Base-by-base conservation (phyloP, 1,140 invertebrate genomes). In the Prorops nasuta region DNA sequence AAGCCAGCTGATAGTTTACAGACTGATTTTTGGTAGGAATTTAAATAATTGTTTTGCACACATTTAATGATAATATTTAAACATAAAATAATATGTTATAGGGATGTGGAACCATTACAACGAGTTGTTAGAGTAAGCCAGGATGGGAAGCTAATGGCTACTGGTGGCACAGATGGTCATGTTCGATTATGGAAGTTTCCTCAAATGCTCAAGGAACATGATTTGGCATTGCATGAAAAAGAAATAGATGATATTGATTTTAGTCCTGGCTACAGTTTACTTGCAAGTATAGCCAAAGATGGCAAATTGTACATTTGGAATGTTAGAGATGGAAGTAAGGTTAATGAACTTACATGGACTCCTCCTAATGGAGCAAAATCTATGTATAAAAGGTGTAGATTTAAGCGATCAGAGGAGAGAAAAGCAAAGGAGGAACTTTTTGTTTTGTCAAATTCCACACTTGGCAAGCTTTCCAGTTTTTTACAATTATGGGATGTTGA, bases 211-310 rank as follows among this genome's bases (percentile, higher is more conserved):
- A 81, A 86, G 63, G 56, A 84, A 15, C 79, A 82, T 58, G 85
- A 89, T 52, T 76, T 96, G 16, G 73, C 84, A 54, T 78, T 71
- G 32, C 91, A 94, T 63, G 81, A 74, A 21, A 88, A 87, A 73
- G 91, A 94, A 80, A 86, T 97, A 48, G 94, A 96, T 72, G 94
- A 97, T 72, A 67, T 98, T 31, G 92, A 96, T 76, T 89, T 97
- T 67, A 91, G 87, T 77, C 84, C 86, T 1, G 83, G 85, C 67
- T 84, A 88, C 45, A 86, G 83, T 55, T 80, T 81, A 66, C 67
- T 97, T 36, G 87, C 89, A 21, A 93, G 89, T 60, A 87, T 96
- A 44, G 89, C 90, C 0, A 92, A 95, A 74, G 94, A 97, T 78
- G 89, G 89, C 4, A 81, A 86, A 63, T 89, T 86, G 2, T 77